phyloP scores from a whole-genome alignment of 1,140 invertebrate genomes.

The Cotesia typhae region DNA sequence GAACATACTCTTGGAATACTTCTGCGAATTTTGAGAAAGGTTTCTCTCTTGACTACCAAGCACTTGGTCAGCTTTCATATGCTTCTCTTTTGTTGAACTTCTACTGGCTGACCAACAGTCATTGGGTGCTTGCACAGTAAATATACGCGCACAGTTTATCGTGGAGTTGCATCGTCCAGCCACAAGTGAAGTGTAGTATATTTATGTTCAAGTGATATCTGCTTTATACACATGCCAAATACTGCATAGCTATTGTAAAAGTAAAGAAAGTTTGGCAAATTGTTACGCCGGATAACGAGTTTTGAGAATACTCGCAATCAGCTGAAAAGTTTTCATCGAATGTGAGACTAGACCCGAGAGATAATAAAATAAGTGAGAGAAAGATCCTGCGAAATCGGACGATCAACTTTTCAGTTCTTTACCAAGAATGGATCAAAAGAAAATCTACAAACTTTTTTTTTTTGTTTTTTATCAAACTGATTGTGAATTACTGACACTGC shows the following conservation, averaged over 20 bases:
- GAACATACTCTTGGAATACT: too few species aligned
- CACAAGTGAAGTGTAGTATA: not conserved
- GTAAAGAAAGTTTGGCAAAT: slow-evolving; percentile 20
- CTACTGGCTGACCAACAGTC: not conserved
- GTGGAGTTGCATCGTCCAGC: not conserved
- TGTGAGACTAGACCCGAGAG: not conserved
- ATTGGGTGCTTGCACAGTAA: not conserved
- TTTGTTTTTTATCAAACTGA: too few species aligned
- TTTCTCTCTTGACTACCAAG: too few species aligned
- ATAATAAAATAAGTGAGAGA: too few species aligned
- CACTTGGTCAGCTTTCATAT: too few species aligned
- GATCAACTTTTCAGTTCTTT: slow-evolving; percentile 23
- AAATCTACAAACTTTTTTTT: not conserved
- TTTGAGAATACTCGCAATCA: slow-evolving; percentile 37
- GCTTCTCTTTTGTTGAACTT: not conserved
- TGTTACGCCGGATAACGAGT: slow-evolving; percentile 21
- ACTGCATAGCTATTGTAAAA: not conserved
- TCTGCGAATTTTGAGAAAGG: too few species aligned
- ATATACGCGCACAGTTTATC: slow-evolving; percentile 7
- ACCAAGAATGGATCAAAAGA: not conserved
- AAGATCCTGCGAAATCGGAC: slow-evolving; percentile 1
- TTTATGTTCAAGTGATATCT: not conserved
- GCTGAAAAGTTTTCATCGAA: slow-evolving; percentile 38
- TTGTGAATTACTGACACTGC: slow-evolving; percentile 7
- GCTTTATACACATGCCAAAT: slow-evolving; percentile 12